phyloP scores from a whole-genome alignment of 2,113 vertebrate species.

The Zingel zingel region DNA sequence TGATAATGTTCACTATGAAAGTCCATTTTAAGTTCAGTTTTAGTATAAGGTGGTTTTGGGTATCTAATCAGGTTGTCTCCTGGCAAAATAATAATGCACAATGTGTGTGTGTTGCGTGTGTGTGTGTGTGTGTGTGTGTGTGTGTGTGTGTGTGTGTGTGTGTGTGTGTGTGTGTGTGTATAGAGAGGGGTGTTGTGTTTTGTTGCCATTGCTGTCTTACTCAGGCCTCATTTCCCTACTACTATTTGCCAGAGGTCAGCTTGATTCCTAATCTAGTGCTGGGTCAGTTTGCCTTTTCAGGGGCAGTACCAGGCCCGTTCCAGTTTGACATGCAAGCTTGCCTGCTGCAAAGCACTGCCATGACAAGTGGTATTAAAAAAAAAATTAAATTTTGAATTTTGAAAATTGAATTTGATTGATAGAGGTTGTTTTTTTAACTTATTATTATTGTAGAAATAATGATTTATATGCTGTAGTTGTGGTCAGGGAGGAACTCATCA shows the following conservation, averaged over 20 bases:
- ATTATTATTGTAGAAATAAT: not conserved
- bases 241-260: conserved; percentile 50
- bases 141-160: not conserved
- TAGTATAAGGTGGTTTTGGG: not conserved
- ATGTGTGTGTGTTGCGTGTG: conserved; percentile 5
- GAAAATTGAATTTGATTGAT: not conserved
- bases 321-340: conserved; percentile 24
- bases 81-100: not conserved
- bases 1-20: conserved; percentile 7
- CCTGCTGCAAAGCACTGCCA: conserved; percentile 6
- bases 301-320: conserved; percentile 4
- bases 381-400: too few relatives aligned
- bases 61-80: not conserved
- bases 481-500: conserved; percentile 11
- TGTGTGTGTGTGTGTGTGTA: not conserved
- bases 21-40: not conserved
- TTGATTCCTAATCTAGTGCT: conserved; percentile 64
- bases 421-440: not conserved
- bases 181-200: conserved; percentile 25
- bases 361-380: conserved; percentile 14
- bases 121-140: not conserved
- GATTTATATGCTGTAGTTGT: not conserved
- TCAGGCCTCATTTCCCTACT: conserved; percentile 27
- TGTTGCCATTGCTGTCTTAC: conserved; percentile 25
- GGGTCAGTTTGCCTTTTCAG: conserved; percentile 68